These are phyloP conservation scores for Aleiodes testaceus DNA, from an alignment of 2,888 invertebrate species.

Conservation along the genomic window DNA sequence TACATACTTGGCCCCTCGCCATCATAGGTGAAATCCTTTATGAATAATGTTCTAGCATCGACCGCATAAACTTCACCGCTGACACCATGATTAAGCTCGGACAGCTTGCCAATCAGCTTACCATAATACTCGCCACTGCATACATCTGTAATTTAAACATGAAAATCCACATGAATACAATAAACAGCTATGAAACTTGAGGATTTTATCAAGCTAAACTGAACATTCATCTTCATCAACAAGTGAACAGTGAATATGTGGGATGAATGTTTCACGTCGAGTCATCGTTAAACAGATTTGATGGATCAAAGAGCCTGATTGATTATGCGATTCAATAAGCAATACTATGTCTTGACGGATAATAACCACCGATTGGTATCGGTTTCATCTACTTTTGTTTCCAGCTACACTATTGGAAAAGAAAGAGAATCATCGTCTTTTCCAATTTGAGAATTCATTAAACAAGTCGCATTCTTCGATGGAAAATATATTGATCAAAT, in stretches of 20 bases:
- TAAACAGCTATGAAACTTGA: background rate
- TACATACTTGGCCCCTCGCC: conserved; percentile 89
- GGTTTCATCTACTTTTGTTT: conserved; percentile 14
- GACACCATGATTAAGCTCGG: conserved; percentile 87
- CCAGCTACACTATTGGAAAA: background rate
- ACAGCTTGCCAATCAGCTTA: conserved; percentile 84
- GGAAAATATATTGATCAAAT: conserved; percentile 22
- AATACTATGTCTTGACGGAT: conserved; percentile 13
- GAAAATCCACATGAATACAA: conserved; percentile 2
- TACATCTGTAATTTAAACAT: conserved; percentile 60
- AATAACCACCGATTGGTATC: conserved; percentile 23
- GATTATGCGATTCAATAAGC: conserved; percentile 18
- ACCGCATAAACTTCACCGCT: conserved; percentile 91
- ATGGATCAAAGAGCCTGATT: background rate
- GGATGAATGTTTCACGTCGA: background rate
- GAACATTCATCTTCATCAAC: conserved; percentile 23
- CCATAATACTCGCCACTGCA: conserved; percentile 80
- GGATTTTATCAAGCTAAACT: conserved; percentile 2
- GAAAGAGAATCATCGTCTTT: background rate
- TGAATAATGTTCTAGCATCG: conserved; percentile 88
- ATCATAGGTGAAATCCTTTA: conserved; percentile 92
- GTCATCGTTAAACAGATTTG: conserved; percentile 20
- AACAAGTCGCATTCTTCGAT: conserved; percentile 17
- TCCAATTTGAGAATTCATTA: conserved; percentile 4
- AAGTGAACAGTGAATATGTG: background rate